Conservation (phyloP, 2,888 invertebrate genomes). For the Sepiola atlantica region DNA sequence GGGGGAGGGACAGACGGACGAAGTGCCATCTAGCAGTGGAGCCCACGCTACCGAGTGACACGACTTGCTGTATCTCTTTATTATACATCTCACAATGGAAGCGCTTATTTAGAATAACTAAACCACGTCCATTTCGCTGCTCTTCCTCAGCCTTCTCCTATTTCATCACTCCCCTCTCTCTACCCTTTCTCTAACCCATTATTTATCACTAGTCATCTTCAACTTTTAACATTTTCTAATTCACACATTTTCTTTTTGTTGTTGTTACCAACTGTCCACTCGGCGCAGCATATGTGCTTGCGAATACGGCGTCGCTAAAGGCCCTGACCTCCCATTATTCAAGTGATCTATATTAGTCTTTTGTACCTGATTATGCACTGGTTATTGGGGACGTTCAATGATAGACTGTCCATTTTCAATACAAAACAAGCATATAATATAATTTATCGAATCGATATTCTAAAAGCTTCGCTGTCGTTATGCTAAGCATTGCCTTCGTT, state of each 20-base stretch:
- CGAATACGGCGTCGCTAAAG: constrained; percentile 13
- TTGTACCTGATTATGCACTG: not conserved
- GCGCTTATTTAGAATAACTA: not conserved
- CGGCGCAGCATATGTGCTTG: not conserved
- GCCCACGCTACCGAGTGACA: not conserved
- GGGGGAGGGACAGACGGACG: no score
- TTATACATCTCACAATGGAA: not conserved
- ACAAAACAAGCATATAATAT: not conserved
- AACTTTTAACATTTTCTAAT: constrained; percentile 8
- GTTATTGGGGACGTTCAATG: not conserved
- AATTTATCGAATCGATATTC: not conserved
- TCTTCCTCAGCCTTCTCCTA: not conserved
- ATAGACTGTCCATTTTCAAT: not conserved
- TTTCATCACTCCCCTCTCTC: not conserved
- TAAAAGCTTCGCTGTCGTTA: not conserved
- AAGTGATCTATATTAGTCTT: not conserved
- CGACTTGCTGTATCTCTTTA: not conserved
- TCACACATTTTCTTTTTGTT: not conserved
- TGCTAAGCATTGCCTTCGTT: not conserved
- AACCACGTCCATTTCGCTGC: not conserved
- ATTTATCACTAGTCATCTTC: not conserved
- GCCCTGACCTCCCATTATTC: not conserved
- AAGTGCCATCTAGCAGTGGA: not conserved
- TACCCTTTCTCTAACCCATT: not conserved
- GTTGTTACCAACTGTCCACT: not conserved